A percentile compares a stretch with the other conserved stretches of the same genome.
These are phyloP conservation scores for Ptilonorhynchus violaceus DNA, from an alignment of 2,113 vertebrate species.

Conservation along the genomic window DNA sequence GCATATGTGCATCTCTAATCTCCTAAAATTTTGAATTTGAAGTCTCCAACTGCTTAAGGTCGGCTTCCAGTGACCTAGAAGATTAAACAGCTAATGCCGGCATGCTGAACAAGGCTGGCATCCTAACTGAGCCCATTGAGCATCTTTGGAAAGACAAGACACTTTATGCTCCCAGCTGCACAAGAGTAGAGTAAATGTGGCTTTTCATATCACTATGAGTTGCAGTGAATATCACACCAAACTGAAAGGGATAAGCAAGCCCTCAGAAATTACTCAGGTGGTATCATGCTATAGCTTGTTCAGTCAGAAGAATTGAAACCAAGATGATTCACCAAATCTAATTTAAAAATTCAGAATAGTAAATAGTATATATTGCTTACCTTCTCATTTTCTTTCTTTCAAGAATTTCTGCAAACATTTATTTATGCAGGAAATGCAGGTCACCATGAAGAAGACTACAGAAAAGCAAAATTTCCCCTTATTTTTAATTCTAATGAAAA, in stretches of 20 bases:
- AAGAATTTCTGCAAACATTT: background rate
- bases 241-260: background rate
- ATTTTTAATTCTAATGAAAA: background rate
- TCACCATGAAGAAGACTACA: background rate
- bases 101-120: background rate
- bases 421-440: background rate
- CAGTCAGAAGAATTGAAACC: background rate
- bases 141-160: background rate
- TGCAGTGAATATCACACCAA: background rate
- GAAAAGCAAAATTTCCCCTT: background rate
- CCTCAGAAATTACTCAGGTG: background rate
- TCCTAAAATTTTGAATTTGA: background rate
- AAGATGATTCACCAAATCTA: background rate
- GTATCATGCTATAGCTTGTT: background rate
- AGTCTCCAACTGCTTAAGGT: background rate
- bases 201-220: background rate
- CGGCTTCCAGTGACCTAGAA: constrained; percentile 32
- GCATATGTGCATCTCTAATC: background rate
- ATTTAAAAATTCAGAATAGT: background rate
- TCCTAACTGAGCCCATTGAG: background rate
- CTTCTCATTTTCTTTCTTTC: background rate
- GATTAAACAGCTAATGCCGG: background rate
- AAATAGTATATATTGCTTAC: background rate
- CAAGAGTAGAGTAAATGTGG: background rate
- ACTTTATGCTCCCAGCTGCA: background rate